A percentile compares a stretch with the other conserved stretches of the same genome.
phyloP scores from a whole-genome alignment of 2,113 vertebrate genomes.

The Xerus inauris region DNA sequence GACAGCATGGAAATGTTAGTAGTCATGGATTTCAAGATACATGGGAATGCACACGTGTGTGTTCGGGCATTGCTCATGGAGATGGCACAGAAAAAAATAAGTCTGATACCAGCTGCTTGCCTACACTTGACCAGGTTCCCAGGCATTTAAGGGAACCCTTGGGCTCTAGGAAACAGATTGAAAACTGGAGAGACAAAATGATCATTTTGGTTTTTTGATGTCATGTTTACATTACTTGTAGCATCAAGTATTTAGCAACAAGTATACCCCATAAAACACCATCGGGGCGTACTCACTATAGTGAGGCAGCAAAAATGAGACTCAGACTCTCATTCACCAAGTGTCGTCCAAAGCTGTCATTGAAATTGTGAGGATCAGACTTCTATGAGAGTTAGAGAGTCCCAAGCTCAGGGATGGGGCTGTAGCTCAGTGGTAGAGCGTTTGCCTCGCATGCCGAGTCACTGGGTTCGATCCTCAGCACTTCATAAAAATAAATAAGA shows the following conservation, averaged over 20 bases:
- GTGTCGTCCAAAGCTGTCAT: background rate
- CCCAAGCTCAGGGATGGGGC: too few relatives aligned
- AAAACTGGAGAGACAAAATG: background rate
- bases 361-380: background rate
- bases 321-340: too few relatives aligned
- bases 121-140: background rate
- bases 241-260: background rate
- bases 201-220: background rate
- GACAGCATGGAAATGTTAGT: background rate
- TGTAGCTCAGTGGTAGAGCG: too few relatives aligned
- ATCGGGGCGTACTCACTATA: accelerated
- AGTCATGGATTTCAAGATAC: background rate
- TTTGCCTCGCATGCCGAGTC: too few relatives aligned
- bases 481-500: too few relatives aligned
- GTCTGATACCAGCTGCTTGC: background rate
- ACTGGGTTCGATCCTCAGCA: too few relatives aligned
- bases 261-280: too few relatives aligned
- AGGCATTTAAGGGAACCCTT: background rate
- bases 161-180: background rate
- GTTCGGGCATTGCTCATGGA: background rate
- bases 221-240: background rate
- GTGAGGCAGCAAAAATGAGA: background rate
- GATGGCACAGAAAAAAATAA: accelerated
- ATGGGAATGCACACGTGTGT: accelerated
- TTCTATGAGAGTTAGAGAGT: background rate